Evolutionary conservation across 2,113 vertebrate species (phyloP), one percentile per base, ranked within the genome.

Genomic region (Notothenia rossii): DNA sequence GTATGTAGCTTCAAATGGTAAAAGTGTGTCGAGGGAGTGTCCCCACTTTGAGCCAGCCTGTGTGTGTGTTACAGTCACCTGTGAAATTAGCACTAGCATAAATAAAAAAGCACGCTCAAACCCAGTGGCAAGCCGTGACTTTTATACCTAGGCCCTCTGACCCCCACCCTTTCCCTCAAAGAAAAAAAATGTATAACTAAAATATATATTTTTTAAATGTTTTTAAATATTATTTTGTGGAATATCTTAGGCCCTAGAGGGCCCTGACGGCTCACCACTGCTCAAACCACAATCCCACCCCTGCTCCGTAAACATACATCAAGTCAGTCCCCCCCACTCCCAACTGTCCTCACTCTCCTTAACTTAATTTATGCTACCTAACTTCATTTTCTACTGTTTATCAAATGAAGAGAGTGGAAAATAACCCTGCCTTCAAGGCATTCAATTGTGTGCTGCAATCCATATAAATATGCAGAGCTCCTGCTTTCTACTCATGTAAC

Each of bases 331-430:
- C 0, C 22, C 15, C 76, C 9, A 15, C 14, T 48, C 22, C 40
- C 25, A 6, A 43, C 20, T 59, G 6, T 25, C 43, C 53, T 36
- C 58, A 29, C 63, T 46, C 61, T 61, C 77, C 76, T 75, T 58
- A 63, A 67, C 66, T 72, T 53, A 8, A 72, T 72, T 48, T 68
- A 61, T 1, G 10, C n/a, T 51, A 43, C 74, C 75, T 72, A 77
- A 80, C 79, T 87, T 72, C 1, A 79, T 90, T 88, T 82, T 75
- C 55, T 69, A 46, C 73, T 67, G 55, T 84, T 90, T 78, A 84
- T 88, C 71, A 64, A 89, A 82, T 89, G 72, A 87, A 53, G 72
- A 48, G 67, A 56, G 71, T 75, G 50, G 84, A 81, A 80, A 88
- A 88, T 82, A 79, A 69, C 46, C 60, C 40, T 0, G 60, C 60